Percentiles rank a stretch among this genome's conserved stretches.
These are phyloP conservation scores for Caprella mutica DNA, from an alignment of 2,888 invertebrate species.

Conservation along the genomic window DNA sequence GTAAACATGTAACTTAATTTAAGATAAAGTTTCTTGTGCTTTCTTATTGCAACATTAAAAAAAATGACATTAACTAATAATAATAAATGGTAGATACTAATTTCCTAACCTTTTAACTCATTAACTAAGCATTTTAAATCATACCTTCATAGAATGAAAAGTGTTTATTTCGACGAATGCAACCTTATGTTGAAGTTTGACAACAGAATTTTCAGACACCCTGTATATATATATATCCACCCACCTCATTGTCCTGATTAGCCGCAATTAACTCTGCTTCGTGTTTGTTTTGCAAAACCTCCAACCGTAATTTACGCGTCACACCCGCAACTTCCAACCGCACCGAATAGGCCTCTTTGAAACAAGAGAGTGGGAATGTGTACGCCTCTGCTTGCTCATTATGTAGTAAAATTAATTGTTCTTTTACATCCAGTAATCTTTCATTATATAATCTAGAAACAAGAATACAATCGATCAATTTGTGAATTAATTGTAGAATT, in stretches of 20 bases:
- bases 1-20: too few relatives aligned
- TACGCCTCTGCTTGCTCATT: conserved; percentile 77
- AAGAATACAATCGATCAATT: too few relatives aligned
- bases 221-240: conserved; percentile 29
- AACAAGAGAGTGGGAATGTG: conserved; percentile 66
- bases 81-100: too few relatives aligned
- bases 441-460: conserved; percentile 58
- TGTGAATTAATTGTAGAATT: too few relatives aligned
- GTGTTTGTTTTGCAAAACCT: conserved; percentile 73
- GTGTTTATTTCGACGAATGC: too few relatives aligned
- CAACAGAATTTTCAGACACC: conserved; percentile 35
- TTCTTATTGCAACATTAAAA: too few relatives aligned
- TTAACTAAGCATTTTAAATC: too few relatives aligned
- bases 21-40: too few relatives aligned
- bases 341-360: conserved; percentile 75
- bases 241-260: conserved; percentile 73
- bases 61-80: too few relatives aligned
- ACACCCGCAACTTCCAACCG: conserved; percentile 84
- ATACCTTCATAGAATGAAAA: too few relatives aligned
- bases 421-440: conserved; percentile 67
- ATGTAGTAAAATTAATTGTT: conserved; percentile 71
- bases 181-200: too few relatives aligned
- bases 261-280: conserved; percentile 82
- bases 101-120: too few relatives aligned
- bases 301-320: conserved; percentile 60